A percentile compares a stretch with the other conserved stretches of the same genome.
These are phyloP conservation scores for Sycophaga agraensis DNA, from an alignment of 1,140 invertebrate species.

Conservation along the genomic window DNA sequence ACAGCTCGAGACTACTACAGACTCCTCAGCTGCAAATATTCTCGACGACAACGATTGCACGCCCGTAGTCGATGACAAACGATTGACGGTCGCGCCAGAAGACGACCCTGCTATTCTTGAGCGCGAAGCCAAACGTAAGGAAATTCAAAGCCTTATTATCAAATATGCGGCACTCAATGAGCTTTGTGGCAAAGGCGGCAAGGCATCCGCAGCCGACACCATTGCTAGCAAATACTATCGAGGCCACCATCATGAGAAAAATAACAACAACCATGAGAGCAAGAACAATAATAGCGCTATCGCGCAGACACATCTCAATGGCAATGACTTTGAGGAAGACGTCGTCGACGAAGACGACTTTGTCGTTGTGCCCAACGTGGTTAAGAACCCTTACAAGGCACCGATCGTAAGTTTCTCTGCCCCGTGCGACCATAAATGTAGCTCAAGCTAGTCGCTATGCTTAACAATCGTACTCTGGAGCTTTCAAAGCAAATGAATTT, in stretches of 20 bases:
- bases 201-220: constrained; percentile 41
- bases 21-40: too few species aligned
- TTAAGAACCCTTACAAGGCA: not conserved
- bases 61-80: not conserved
- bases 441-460: too few species aligned
- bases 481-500: too few species aligned
- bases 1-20: constrained; percentile 32
- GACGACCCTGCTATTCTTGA: constrained; percentile 64
- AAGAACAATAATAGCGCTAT: not conserved
- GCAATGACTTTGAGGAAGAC: not conserved
- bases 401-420: constrained; percentile 46
- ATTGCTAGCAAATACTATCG: constrained; percentile 55
- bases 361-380: constrained; percentile 6
- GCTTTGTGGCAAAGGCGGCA: constrained; percentile 39
- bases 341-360: constrained; percentile 24
- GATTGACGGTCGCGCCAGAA: constrained; percentile 40
- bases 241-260: not conserved
- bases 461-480: too few species aligned
- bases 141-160: constrained; percentile 76
- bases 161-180: constrained; percentile 76
- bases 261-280: not conserved
- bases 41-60: not conserved
- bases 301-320: not conserved
- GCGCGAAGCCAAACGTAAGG: constrained; percentile 73
- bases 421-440: too few species aligned